A percentile compares a stretch with the other conserved stretches of the same genome.
Conservation (phyloP, 2,888 invertebrate species). For the Leptothorax acervorum region DNA sequence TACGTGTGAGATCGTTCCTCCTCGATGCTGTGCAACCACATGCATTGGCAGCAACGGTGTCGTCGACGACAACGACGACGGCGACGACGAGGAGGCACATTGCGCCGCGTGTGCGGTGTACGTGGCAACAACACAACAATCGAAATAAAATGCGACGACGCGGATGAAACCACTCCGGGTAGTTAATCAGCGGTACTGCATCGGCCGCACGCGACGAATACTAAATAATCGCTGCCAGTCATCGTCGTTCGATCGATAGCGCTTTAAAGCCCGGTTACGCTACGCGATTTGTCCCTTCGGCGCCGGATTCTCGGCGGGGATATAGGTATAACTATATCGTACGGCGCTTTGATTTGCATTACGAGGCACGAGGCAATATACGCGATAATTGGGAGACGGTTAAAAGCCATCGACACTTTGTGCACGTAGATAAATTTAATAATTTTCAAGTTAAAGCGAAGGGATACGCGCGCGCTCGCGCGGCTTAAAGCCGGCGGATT, state of each 20-base stretch:
- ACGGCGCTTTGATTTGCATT: constrained; percentile 24
- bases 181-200: constrained; percentile 50
- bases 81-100: neutral
- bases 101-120: neutral
- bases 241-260: constrained; percentile 48
- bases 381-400: constrained; percentile 34
- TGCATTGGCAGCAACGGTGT: constrained; percentile 14
- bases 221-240: constrained; percentile 49
- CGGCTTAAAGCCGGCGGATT: constrained; percentile 39
- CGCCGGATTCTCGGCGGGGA: neutral
- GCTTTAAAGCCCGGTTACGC: constrained; percentile 30
- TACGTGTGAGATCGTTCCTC: constrained; percentile 42
- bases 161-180: constrained; percentile 33
- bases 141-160: constrained; percentile 56
- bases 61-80: neutral
- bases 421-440: constrained; percentile 38
- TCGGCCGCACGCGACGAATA: constrained; percentile 55
- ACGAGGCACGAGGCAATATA: constrained; percentile 22
- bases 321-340: neutral
- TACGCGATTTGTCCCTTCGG: constrained; percentile 34
- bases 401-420: constrained; percentile 36
- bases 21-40: constrained; percentile 23
- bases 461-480: neutral
- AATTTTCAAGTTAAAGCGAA: constrained; percentile 52
- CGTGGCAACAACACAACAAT: constrained; percentile 31